These are phyloP conservation scores for Oxyura jamaicensis DNA, from an alignment of 2,113 vertebrate species.

Conservation along the genomic window DNA sequence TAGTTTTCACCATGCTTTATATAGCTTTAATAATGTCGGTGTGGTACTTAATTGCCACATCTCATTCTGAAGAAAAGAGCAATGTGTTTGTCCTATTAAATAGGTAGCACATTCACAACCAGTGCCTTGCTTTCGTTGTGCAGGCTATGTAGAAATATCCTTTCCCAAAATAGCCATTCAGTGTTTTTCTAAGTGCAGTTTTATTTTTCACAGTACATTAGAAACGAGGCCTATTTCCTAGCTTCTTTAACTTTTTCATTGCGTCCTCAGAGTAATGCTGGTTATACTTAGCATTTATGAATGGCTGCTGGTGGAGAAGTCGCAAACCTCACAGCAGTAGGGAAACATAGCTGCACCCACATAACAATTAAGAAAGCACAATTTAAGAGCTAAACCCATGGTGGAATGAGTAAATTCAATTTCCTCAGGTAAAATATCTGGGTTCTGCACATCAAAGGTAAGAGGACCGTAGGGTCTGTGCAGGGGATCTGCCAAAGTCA, in stretches of 20 bases:
- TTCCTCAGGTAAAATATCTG: not conserved
- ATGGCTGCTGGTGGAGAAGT: not conserved
- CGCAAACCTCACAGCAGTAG: not conserved
- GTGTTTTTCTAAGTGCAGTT: not conserved
- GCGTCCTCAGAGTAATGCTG: not conserved
- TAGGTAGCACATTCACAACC: not conserved
- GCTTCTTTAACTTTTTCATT: not conserved
- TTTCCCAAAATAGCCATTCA: not conserved
- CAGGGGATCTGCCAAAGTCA: not conserved
- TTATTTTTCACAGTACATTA: not conserved
- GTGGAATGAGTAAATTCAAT: not conserved
- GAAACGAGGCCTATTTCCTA: not conserved
- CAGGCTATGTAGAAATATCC: not conserved
- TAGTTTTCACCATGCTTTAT: not conserved
- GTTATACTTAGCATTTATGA: not conserved
- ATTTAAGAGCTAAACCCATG: not conserved
- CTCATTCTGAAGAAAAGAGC: not conserved
- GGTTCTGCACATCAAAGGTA: not conserved
- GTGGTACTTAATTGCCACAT: not conserved
- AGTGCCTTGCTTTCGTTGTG: not conserved
- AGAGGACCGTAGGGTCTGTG: not conserved
- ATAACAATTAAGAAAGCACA: not conserved
- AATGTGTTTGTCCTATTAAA: not conserved
- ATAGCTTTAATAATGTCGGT: not conserved
- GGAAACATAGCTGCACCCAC: rapidly evolving